phyloP scores from a whole-genome alignment of 2,888 invertebrate genomes.

The Sesamia inferens region DNA sequence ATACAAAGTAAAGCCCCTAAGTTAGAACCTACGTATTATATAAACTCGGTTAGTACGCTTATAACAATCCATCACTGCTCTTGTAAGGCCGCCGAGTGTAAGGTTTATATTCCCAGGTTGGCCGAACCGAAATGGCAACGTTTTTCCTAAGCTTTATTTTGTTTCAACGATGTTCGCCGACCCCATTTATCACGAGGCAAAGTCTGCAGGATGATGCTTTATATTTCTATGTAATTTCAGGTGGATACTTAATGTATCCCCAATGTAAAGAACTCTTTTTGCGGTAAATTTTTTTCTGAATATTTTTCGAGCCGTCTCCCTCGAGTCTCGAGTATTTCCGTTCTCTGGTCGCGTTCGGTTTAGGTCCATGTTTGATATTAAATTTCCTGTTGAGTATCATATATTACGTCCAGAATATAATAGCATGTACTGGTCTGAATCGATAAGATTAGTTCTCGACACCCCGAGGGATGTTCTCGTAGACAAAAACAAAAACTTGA shows the following conservation, averaged over 20 bases:
- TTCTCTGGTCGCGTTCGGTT: background rate
- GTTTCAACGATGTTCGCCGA: background rate
- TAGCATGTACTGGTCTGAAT: background rate
- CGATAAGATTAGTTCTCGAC: slow-evolving; percentile 7
- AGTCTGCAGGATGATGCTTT: background rate
- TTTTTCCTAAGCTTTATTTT: background rate
- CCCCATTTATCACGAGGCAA: background rate
- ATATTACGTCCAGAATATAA: background rate
- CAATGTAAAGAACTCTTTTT: background rate
- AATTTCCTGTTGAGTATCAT: background rate
- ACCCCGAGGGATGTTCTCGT: background rate
- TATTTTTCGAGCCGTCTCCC: background rate
- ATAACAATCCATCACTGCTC: background rate
- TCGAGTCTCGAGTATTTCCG: slow-evolving; percentile 1
- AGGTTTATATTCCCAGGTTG: background rate
- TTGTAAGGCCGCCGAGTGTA: background rate
- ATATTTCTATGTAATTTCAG: background rate
- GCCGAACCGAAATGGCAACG: background rate
- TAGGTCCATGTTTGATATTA: too few species aligned
- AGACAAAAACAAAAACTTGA: slow-evolving; percentile 17
- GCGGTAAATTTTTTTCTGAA: background rate
- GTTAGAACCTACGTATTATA: background rate
- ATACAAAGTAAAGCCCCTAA: background rate
- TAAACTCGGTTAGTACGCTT: background rate
- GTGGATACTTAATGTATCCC: background rate